Evolutionary conservation across 2,888 invertebrate species (phyloP), one percentile per base, ranked within the genome.

Genomic region (Polyploca ridens): DNA sequence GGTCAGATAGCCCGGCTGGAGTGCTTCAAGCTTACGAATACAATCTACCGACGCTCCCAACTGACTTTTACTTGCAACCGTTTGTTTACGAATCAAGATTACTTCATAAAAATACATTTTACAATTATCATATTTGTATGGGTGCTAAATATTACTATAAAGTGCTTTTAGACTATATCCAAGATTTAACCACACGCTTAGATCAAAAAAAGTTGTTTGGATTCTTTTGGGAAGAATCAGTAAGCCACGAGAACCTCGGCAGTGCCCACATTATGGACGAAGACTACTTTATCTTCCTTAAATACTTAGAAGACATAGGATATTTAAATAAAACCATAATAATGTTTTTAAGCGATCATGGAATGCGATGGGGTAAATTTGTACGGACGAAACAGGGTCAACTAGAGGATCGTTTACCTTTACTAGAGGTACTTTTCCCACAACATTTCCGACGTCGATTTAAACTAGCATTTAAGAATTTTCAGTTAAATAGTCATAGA

Each of bases 341-440:
- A 27, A 87, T 98, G 49, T 85, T 97, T 11, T 94, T 98, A 92
- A 98, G 98, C 83, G 98, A 98, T 83, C 98, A 98, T 80, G 98
- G 98, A 0, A 95, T 98, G 70, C 94, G 98, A 67, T 98, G 96
- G 96, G 98, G 98, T 0, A 91, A 93, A 2, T 97, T 98, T 71
- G 94, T 97, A 3, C 90, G 94, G 64, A 98, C 98, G 0, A 96
- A 96, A 83, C 97, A 98, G 87, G 97, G 97, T 0, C 94, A 96
- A 78, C 94, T 98, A 79, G 98, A 98, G 88, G 98, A 97, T 84
- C 95, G 98, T 59, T 93, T 98, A 64, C 98, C 99, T 0, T 95
- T 98, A 69, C 89, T 98, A 16, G 96, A 96, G 75, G 80, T 97
- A 0, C 85, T 95, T 6, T 89, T 97, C 62, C 98, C 98, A 0